phyloP scores from a whole-genome alignment of 2,113 vertebrate species.

The Cyanistes caeruleus region DNA sequence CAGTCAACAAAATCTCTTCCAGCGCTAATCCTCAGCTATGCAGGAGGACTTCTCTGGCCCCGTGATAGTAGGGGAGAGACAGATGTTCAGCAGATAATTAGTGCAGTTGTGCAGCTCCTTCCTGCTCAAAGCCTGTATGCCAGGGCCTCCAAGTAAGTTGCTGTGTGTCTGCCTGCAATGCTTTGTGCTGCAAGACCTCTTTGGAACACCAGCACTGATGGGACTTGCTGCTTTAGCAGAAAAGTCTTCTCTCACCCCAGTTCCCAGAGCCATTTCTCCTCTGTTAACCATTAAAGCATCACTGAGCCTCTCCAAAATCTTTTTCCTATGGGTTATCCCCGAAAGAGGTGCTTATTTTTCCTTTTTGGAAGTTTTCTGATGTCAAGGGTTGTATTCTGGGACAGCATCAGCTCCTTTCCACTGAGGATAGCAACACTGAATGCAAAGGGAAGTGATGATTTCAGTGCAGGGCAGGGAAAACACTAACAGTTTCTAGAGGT shows the following conservation, averaged over 20 bases:
- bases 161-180: background rate
- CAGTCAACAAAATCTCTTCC: slow-evolving; percentile 48
- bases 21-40: slow-evolving; percentile 39
- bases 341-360: background rate
- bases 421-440: background rate
- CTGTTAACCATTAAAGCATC: background rate
- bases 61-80: background rate
- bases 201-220: accelerated
- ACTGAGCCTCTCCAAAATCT: background rate
- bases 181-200: background rate
- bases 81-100: slow-evolving; percentile 62
- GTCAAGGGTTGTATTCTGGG: background rate
- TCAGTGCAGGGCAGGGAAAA: background rate
- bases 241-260: background rate
- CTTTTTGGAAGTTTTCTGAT: background rate
- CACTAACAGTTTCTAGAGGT: background rate
- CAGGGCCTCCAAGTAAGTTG: background rate
- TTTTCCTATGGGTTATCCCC: background rate
- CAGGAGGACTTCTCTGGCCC: background rate
- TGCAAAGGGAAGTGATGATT: background rate
- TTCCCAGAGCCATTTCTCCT: background rate
- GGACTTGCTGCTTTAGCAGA: background rate
- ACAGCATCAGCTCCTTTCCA: background rate
- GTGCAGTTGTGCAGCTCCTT: slow-evolving; percentile 44
- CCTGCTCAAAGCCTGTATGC: slow-evolving; percentile 3